Evolutionary conservation across 1,140 invertebrate genomes (phyloP).

Genomic region (Trypoxylus dichotomus): DNA sequence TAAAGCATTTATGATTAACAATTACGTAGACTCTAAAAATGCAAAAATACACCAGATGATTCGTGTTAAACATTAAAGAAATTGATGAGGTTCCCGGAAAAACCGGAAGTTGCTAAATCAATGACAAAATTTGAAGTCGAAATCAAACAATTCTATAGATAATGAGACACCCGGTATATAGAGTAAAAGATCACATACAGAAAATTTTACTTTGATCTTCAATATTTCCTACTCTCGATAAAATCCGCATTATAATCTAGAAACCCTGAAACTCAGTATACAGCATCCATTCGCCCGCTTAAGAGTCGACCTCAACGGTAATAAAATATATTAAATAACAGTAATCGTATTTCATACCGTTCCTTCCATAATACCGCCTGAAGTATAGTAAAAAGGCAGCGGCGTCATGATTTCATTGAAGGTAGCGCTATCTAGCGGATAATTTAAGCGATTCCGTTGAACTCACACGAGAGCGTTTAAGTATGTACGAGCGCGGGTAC

Average conservation of each 20-base stretch:
- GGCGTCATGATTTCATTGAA: background rate
- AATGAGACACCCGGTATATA: too few relatives aligned
- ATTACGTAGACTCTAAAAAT: too few relatives aligned
- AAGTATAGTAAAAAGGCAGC: background rate
- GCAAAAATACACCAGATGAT: too few relatives aligned
- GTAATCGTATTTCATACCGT: background rate
- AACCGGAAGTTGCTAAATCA: too few relatives aligned
- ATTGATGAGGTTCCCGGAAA: too few relatives aligned
- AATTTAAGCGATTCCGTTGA: background rate
- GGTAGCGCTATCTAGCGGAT: background rate
- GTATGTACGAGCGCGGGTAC: background rate
- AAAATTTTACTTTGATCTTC: too few relatives aligned
- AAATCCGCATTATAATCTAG: background rate
- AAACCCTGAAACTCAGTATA: background rate
- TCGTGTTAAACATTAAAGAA: too few relatives aligned
- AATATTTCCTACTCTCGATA: too few relatives aligned
- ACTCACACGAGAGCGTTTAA: background rate
- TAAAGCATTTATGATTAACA: too few relatives aligned
- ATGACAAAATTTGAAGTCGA: too few relatives aligned
- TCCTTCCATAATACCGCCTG: background rate
- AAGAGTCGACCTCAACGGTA: background rate
- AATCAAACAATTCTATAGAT: too few relatives aligned
- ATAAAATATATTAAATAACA: conserved; percentile 8
- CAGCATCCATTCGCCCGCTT: background rate
- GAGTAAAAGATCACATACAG: too few relatives aligned